phyloP scores from a whole-genome alignment of 2,113 vertebrate genomes.

The Rhinoderma darwinii region DNA sequence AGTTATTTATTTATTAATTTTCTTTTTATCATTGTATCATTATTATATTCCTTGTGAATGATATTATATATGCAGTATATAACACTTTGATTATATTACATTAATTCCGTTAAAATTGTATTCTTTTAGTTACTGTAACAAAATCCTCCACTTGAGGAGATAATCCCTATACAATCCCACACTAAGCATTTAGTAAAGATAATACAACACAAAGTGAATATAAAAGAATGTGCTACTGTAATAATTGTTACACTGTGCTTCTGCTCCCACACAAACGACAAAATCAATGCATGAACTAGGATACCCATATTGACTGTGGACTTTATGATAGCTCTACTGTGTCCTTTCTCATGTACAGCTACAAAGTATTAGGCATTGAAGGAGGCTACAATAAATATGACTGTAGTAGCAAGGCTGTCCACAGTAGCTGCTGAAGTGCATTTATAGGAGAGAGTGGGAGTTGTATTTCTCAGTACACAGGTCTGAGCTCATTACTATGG shows the following conservation, averaged over 20 bases:
- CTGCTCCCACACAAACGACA: not conserved
- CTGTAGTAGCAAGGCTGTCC: not conserved
- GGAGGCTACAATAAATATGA: not conserved
- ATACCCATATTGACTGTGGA: not conserved
- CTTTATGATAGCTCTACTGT: not conserved
- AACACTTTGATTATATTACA: too few species aligned
- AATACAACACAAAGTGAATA: not conserved
- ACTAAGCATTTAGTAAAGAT: too few species aligned
- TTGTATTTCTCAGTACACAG: not conserved
- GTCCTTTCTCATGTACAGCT: not conserved
- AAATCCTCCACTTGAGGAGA: too few species aligned
- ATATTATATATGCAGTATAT: too few species aligned
- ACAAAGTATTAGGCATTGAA: not conserved
- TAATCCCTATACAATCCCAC: too few species aligned
- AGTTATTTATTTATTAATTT: too few species aligned
- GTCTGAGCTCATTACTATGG: not conserved
- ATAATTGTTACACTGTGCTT: not conserved
- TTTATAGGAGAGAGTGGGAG: not conserved
- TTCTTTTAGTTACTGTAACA: too few species aligned
- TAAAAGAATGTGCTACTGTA: not conserved
- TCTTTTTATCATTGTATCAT: too few species aligned
- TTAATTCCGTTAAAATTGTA: too few species aligned
- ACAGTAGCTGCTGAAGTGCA: not conserved
- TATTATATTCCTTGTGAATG: too few species aligned
- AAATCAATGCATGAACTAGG: not conserved